These are phyloP conservation scores for Dysmachus trigonus DNA, from an alignment of 2,888 invertebrate species.

Conservation along the genomic window DNA sequence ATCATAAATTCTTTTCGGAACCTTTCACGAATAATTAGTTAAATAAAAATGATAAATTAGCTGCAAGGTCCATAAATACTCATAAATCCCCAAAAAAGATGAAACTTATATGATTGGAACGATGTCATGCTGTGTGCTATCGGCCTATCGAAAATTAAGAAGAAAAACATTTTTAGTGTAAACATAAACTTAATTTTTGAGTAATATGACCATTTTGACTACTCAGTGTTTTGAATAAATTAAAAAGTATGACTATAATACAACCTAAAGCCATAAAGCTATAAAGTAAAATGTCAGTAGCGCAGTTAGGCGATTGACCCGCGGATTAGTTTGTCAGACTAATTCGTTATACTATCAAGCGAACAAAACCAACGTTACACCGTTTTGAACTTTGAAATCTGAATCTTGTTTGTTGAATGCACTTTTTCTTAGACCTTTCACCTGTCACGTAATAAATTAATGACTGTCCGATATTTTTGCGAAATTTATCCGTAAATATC, in stretches of 20 bases:
- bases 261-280: neutral
- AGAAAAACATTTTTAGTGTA: neutral
- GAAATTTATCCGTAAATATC: neutral
- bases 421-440: constrained; percentile 6
- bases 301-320: neutral
- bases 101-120: neutral
- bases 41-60: neutral
- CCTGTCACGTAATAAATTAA: constrained; percentile 14
- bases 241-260: neutral
- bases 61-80: neutral
- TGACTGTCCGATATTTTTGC: neutral
- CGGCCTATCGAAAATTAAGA: neutral
- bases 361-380: neutral
- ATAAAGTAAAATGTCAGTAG: neutral
- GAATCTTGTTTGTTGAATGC: neutral
- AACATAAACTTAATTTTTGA: neutral
- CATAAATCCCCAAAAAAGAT: neutral
- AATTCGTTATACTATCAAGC: neutral
- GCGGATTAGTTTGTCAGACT: neutral
- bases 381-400: neutral
- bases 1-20: neutral
- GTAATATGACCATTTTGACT: neutral
- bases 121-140: neutral
- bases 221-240: neutral
- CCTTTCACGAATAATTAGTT: neutral